These are phyloP conservation scores for Ganaspis brasiliensis DNA, from an alignment of 2,888 invertebrate genomes.

Conservation along the genomic window DNA sequence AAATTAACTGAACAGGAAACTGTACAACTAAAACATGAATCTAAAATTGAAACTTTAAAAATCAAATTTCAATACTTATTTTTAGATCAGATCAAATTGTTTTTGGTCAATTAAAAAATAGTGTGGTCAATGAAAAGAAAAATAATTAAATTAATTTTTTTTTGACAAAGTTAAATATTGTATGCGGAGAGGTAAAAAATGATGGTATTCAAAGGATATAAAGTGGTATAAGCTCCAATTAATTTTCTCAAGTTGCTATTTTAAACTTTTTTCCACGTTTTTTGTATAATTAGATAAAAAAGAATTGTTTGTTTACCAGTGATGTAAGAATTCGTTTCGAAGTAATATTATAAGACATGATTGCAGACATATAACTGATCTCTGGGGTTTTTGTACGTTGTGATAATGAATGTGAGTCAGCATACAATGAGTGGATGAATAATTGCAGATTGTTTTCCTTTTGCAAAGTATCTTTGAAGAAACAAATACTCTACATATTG, in stretches of 20 bases:
- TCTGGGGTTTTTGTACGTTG: conserved; percentile 24
- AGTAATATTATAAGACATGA: conserved; percentile 30
- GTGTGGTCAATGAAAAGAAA: too few relatives aligned
- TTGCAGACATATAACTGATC: conserved; percentile 26
- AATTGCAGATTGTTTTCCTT: conserved; percentile 14
- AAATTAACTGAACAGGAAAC: neutral
- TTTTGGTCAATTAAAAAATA: too few relatives aligned
- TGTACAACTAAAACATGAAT: neutral
- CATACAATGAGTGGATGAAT: conserved; percentile 13
- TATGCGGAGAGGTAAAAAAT: too few relatives aligned
- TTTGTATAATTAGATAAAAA: conserved; percentile 7
- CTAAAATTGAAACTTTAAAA: too few relatives aligned
- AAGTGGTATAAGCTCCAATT: conserved; percentile 1
- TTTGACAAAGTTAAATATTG: too few relatives aligned
- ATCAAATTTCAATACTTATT: too few relatives aligned
- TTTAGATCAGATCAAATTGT: too few relatives aligned
- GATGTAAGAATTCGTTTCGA: conserved; percentile 20
- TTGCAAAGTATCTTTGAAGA: neutral
- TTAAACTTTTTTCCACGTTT: neutral
- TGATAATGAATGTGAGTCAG: conserved; percentile 27
- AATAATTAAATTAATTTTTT: too few relatives aligned
- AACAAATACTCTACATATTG: neutral
- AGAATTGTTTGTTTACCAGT: conserved; percentile 24
- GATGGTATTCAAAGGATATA: too few relatives aligned
- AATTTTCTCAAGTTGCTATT: conserved; percentile 20